Base-by-base conservation (phyloP, 1,140 invertebrate genomes). In the Myzus persicae region DNA sequence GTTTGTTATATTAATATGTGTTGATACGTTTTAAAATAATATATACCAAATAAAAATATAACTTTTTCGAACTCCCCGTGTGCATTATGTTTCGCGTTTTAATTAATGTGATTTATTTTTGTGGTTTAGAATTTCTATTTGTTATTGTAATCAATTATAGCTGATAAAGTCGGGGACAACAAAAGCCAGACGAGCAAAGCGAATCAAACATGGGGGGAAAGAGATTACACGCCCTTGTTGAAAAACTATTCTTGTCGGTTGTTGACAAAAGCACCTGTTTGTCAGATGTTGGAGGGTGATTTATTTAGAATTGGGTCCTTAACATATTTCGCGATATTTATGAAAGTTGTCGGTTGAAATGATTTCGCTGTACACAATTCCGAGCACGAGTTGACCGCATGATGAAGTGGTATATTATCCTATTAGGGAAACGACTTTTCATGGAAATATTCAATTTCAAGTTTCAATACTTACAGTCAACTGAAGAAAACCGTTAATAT, bases 241-340 rank as follows among this genome's bases (percentile, higher is more conserved):
- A 42, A n/a, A 42, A 90, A 59, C 38, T 67, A 67, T 90, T 38
- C 20, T 54, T 38, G 36, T 90, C 9, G 18, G 24, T 67, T 42
- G 89, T 90, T 67, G 89, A 90, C 54, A 90, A 90, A 90, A 26
- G 38, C 89, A 90, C 89, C 89, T 90, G 89, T 67, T 90, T 40
- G 51, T 90, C 88, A 89, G 54, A 89, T 26, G 8, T 54, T 26
- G 51, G 54, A 67, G 89, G 89, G 54, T 90, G 54, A 40, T 67
- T 67, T 42, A 26, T 67, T 67, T 67, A 42, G 59, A 42, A 90
- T 90, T 40, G 51, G n/a, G 42, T 54, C 51, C 89, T 42, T 40
- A 44, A 40, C 6, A 38, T n/a, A n/a, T n/a, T 67, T 44, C 9
- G 7, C 36, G 26, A 20, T 90, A 42, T 31, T 90, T 51, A 36